These are phyloP conservation scores for Peromyscus eremicus DNA, from an alignment of 2,797 vertebrate genomes.

Conservation along the genomic window DNA sequence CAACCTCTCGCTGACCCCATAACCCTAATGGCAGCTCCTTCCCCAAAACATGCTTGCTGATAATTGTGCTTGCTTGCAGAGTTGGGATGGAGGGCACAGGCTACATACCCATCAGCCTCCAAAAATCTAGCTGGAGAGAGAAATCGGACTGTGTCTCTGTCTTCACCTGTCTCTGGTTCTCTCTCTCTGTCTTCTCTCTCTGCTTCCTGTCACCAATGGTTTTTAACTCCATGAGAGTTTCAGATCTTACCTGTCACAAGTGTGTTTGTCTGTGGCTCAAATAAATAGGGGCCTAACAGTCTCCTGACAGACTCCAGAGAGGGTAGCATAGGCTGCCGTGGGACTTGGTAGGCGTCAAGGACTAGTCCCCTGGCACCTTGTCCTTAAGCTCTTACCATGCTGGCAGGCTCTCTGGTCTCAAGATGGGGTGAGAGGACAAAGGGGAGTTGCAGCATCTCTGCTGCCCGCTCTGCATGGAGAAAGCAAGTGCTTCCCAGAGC, in stretches of 20 bases:
- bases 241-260: background rate
- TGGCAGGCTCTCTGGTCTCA: background rate
- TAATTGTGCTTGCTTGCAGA: background rate
- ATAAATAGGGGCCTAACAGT: background rate
- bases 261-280: background rate
- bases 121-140: background rate
- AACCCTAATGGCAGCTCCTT: background rate
- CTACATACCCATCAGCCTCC: background rate
- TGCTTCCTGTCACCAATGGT: constrained; percentile 42
- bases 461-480: background rate
- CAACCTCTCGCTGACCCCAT: constrained; percentile 72
- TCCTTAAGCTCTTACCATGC: rapidly evolving
- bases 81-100: rapidly evolving
- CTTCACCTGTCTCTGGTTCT: background rate
- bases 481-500: background rate
- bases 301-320: background rate
- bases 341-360: background rate
- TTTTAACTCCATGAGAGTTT: background rate
- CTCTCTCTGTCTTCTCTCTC: background rate
- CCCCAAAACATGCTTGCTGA: background rate
- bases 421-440: background rate
- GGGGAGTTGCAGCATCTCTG: background rate
- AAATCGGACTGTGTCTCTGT: background rate
- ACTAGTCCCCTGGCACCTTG: background rate
- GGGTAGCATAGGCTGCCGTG: rapidly evolving